phyloP scores from a whole-genome alignment of 2,113 vertebrate species.

The Coptodon bakossiorum region DNA sequence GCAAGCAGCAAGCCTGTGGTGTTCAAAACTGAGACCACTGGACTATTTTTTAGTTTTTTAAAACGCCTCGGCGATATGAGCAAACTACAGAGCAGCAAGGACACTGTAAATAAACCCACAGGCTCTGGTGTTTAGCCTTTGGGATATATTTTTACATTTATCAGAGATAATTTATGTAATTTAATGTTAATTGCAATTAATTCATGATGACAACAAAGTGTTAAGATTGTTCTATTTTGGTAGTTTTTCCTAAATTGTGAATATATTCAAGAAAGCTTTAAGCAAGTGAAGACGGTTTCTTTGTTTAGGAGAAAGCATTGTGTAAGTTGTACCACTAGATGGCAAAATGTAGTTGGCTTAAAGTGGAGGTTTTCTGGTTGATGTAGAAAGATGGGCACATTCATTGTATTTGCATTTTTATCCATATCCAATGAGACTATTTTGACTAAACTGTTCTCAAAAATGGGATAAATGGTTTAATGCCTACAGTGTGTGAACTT shows the following conservation, averaged over 20 bases:
- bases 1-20: neutral
- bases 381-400: neutral
- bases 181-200: neutral
- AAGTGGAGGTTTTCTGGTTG: neutral
- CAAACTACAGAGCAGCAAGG: constrained; percentile 40
- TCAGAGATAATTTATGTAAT: neutral
- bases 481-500: neutral
- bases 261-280: neutral
- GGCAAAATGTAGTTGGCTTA: constrained; percentile 19
- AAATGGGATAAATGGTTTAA: neutral
- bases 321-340: constrained; percentile 43
- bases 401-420: neutral
- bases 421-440: neutral
- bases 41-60: constrained; percentile 60
- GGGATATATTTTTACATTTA: neutral
- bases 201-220: neutral
- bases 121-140: constrained; percentile 25
- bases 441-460: neutral
- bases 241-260: neutral
- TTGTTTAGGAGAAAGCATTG: neutral
- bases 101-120: constrained; percentile 1
- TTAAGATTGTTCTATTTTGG: neutral
- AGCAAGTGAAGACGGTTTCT: neutral
- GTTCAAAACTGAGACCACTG: constrained; percentile 40
- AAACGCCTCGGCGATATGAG: constrained; percentile 62